A percentile compares a stretch with the other conserved stretches of the same genome.
phyloP scores from a whole-genome alignment of 2,113 vertebrate genomes.

The Crotalus tigris region DNA sequence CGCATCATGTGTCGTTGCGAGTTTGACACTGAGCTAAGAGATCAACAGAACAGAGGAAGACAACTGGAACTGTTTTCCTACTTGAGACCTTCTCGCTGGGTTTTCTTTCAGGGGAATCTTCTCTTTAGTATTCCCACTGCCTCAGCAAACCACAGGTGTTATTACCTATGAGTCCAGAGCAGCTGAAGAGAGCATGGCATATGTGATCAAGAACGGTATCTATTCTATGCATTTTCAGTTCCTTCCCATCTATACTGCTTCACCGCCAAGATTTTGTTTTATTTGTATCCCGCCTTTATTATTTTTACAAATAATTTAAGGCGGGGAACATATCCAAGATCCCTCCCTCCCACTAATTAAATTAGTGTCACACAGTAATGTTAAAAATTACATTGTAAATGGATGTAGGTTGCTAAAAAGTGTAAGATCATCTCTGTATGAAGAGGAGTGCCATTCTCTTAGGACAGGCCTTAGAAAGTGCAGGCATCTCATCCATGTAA shows the following conservation, averaged over 20 bases:
- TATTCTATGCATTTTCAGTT: not conserved
- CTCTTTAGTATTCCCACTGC: not conserved
- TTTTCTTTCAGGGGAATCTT: not conserved
- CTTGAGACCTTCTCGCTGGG: not conserved
- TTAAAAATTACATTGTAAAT: not conserved
- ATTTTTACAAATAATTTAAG: not conserved
- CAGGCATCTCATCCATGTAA: not conserved
- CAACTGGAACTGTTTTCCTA: not conserved
- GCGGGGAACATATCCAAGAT: not conserved
- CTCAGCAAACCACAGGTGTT: not conserved
- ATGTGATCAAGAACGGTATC: not conserved
- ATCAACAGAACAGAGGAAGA: not conserved
- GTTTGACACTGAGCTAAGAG: not conserved
- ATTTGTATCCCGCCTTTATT: not conserved
- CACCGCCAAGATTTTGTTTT: not conserved
- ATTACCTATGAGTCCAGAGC: not conserved
- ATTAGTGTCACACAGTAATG: not conserved
- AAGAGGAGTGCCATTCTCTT: too few species aligned
- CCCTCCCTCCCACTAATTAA: not conserved
- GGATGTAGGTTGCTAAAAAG: not conserved
- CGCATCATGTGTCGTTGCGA: too few species aligned
- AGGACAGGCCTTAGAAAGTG: not conserved
- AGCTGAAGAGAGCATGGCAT: not conserved
- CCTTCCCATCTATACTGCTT: not conserved
- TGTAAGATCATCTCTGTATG: too few species aligned